Evolutionary conservation across 2,888 invertebrate genomes (phyloP).

Genomic region (Drosophila multiciliata): DNA sequence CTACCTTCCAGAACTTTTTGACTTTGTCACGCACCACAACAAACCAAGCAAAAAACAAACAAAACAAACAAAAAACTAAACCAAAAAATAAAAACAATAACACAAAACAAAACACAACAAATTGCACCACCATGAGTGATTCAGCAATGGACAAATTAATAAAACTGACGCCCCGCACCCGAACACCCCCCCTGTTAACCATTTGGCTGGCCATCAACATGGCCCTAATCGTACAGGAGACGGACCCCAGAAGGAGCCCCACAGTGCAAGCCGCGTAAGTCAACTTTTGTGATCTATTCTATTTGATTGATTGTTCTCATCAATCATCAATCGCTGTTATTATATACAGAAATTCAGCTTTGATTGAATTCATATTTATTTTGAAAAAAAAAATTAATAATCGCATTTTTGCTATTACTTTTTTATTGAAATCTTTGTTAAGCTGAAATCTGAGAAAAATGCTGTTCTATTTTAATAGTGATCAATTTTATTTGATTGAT

Average conservation of each 20-base stretch:
- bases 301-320: neutral
- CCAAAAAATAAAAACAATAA: slow-evolving; percentile 15
- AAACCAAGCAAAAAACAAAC: slow-evolving; percentile 9
- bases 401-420: neutral
- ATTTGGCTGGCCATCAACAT: slow-evolving; percentile 85
- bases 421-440: no score
- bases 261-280: slow-evolving; percentile 85
- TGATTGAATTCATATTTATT: neutral
- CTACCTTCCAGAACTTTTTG: slow-evolving; percentile 45
- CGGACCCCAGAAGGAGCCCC: slow-evolving; percentile 81
- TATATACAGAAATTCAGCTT: neutral
- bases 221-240: slow-evolving; percentile 84
- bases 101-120: slow-evolving; percentile 23
- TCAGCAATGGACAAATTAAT: slow-evolving; percentile 82
- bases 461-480: no score
- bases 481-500: neutral
- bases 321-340: neutral
- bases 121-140: slow-evolving; percentile 82
- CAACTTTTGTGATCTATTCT: slow-evolving; percentile 1
- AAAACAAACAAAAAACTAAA: slow-evolving; percentile 20
- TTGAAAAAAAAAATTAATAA: no score
- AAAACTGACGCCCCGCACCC: slow-evolving; percentile 80
- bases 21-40: slow-evolving; percentile 41
- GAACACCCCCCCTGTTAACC: slow-evolving; percentile 83
- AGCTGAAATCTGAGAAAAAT: no score